These are phyloP conservation scores for Adelphocoris suturalis DNA, from an alignment of 2,888 invertebrate species.

Conservation along the genomic window DNA sequence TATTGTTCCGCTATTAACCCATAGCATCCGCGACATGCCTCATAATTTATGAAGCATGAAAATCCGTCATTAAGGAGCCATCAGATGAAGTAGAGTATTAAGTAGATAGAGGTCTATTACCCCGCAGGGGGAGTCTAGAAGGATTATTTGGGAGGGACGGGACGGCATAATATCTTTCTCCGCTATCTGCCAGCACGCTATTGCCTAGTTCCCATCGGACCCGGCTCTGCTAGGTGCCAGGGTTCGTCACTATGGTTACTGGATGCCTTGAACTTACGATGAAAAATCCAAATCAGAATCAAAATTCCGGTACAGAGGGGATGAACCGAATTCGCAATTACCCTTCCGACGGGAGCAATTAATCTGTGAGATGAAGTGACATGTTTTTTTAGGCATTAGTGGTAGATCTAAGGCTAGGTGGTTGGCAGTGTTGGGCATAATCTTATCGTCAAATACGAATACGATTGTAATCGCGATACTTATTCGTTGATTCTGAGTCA, in stretches of 20 bases:
- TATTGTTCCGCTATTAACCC: conserved; percentile 19
- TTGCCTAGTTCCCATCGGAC: background rate
- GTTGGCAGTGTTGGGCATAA: no score
- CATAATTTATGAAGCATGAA: conserved; percentile 25
- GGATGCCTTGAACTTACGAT: background rate
- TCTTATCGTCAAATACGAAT: no score
- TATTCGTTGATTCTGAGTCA: no score
- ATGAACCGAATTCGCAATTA: no score
- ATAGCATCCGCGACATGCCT: background rate
- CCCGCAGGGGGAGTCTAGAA: background rate
- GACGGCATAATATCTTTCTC: background rate
- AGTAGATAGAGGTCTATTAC: conserved; percentile 31
- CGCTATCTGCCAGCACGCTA: conserved; percentile 54
- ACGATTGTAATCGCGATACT: no score
- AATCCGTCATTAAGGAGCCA: conserved; percentile 19
- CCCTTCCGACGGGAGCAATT: no score
- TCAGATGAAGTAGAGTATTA: conserved; percentile 31
- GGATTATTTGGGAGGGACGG: conserved; percentile 6
- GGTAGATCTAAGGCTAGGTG: no score
- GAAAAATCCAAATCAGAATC: no score
- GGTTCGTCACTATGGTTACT: background rate
- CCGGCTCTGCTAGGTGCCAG: background rate
- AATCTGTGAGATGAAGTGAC: no score
- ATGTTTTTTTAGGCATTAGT: no score
- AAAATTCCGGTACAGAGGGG: no score